Evolutionary conservation across 2,888 invertebrate species (phyloP).

Genomic region (Calliphora vomitoria): DNA sequence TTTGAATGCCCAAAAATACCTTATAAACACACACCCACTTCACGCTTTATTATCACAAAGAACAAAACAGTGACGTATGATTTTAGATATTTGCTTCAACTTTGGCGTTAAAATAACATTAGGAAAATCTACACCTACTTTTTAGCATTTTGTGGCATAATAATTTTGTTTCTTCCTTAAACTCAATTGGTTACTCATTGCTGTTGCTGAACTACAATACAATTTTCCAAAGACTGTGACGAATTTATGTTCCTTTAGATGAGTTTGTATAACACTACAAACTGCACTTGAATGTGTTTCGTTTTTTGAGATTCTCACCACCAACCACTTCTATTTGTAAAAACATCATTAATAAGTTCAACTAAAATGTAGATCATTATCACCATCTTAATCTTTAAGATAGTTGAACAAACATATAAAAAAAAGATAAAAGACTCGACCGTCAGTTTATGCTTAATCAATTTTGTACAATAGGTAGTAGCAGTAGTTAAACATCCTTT

Average conservation of each 20-base stretch:
- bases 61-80: conserved; percentile 22
- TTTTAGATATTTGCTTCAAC: background rate
- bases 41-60: conserved; percentile 59
- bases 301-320: conserved; percentile 42
- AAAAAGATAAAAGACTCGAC: conserved; percentile 52
- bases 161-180: background rate
- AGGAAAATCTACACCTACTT: conserved; percentile 45
- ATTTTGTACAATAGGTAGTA: conserved; percentile 65
- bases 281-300: conserved; percentile 43
- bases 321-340: conserved; percentile 9
- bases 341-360: conserved; percentile 51
- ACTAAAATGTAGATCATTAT: conserved; percentile 53
- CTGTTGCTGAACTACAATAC: conserved; percentile 39
- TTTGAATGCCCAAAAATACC: conserved; percentile 52
- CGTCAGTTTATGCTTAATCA: conserved; percentile 67
- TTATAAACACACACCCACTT: conserved; percentile 69
- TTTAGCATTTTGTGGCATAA: conserved; percentile 18
- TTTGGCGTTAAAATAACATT: conserved; percentile 46
- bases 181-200: conserved; percentile 64
- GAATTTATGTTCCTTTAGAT: conserved; percentile 37
- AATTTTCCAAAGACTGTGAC: conserved; percentile 45
- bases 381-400: conserved; percentile 21
- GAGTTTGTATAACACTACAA: conserved; percentile 3
- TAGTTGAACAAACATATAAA: background rate
- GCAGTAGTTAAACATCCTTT: conserved; percentile 71